These are phyloP conservation scores for Syrphus vitripennis DNA, from an alignment of 2,888 invertebrate genomes.

Conservation along the genomic window DNA sequence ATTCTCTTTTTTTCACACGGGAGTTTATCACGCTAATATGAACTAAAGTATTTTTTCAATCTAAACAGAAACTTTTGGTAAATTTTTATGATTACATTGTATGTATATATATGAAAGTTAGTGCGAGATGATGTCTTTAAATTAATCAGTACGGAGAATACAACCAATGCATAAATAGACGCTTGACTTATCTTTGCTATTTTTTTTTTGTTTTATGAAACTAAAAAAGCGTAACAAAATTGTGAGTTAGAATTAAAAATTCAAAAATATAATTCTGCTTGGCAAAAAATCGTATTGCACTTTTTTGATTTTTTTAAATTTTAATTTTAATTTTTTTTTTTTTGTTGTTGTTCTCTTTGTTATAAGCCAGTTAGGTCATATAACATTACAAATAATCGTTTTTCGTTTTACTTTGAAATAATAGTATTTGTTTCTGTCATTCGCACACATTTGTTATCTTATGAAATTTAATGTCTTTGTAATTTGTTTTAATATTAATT, in stretches of 20 bases:
- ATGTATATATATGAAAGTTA: not conserved
- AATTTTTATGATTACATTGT: not conserved
- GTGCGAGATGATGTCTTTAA: slow-evolving; percentile 48
- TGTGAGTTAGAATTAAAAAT: slow-evolving; percentile 32
- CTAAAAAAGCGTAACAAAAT: not conserved
- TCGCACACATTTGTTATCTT: slow-evolving; percentile 35
- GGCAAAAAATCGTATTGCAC: slow-evolving; percentile 66
- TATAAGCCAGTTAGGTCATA: slow-evolving; percentile 27
- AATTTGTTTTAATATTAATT: slow-evolving; percentile 37
- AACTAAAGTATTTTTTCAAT: not conserved
- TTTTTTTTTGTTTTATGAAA: not conserved
- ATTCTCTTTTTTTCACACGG: not conserved
- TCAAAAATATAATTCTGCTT: slow-evolving; percentile 45
- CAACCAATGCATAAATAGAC: slow-evolving; percentile 46
- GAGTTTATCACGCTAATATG: not conserved
- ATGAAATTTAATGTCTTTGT: slow-evolving; percentile 62
- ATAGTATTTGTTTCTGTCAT: slow-evolving; percentile 63
- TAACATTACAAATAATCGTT: slow-evolving; percentile 41
- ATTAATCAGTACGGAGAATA: slow-evolving; percentile 60
- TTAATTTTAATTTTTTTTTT: not conserved
- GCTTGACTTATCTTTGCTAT: not conserved
- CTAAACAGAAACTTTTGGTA: not conserved
- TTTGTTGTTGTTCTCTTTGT: slow-evolving; percentile 9
- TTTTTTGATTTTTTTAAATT: slow-evolving; percentile 3
- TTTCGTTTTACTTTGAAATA: slow-evolving; percentile 35